phyloP scores from a whole-genome alignment of 2,113 vertebrate species.

The Danio rerio region DNA sequence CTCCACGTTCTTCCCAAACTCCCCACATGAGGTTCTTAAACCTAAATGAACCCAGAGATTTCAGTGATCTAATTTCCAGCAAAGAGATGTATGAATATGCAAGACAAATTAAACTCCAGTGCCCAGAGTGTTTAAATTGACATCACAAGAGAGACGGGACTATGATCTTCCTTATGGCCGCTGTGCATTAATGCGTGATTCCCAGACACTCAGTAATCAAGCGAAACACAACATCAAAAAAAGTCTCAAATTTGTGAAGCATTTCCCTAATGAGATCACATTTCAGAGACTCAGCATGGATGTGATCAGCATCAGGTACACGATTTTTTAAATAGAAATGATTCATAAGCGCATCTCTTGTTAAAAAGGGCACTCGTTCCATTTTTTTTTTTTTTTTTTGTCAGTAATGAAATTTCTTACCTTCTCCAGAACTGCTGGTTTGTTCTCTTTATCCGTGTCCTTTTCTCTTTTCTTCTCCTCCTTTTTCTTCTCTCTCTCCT shows the following conservation, averaged over 20 bases:
- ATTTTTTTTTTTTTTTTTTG: conserved; percentile 1
- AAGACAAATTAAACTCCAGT: background rate
- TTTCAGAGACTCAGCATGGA: background rate
- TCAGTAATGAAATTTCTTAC: conserved; percentile 43
- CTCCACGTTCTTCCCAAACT: background rate
- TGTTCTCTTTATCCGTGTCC: conserved; percentile 80
- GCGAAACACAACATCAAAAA: background rate
- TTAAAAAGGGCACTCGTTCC: background rate
- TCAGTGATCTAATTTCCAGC: background rate
- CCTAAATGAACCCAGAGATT: background rate
- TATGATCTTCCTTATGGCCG: background rate
- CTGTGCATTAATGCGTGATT: background rate
- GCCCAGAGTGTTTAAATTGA: background rate
- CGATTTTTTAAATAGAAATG: background rate
- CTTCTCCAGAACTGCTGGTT: conserved; percentile 62
- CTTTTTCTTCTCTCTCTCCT: conserved; percentile 88
- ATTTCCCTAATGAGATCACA: background rate
- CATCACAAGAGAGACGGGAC: background rate
- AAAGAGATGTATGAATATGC: background rate
- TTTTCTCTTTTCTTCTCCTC: conserved; percentile 85
- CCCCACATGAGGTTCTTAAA: background rate
- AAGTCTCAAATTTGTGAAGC: background rate
- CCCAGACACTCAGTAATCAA: background rate
- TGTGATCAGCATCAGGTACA: background rate
- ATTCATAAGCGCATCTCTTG: background rate